Conservation (phyloP, 2,797 vertebrate genomes). For the Hipposideros larvatus region DNA sequence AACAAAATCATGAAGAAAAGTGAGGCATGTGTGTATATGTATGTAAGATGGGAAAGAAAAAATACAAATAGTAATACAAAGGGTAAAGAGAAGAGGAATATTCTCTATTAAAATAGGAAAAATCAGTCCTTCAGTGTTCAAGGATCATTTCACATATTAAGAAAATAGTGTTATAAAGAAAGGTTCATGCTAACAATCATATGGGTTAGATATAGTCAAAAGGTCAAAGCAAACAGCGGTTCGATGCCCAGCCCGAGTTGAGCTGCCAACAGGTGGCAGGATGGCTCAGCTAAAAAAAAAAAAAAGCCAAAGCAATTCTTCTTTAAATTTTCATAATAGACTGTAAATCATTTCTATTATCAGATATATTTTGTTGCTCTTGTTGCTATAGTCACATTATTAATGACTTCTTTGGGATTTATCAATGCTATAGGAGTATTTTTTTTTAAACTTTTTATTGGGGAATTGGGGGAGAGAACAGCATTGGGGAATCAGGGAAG, state of each 20-base stretch:
- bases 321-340: constrained; percentile 35
- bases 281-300: too few species aligned
- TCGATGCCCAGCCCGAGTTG: too few species aligned
- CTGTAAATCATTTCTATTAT: constrained; percentile 40
- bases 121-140: constrained; percentile 34
- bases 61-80: too few species aligned
- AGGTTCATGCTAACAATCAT: constrained; percentile 16
- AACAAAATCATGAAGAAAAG: constrained; percentile 9
- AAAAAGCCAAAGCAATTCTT: constrained; percentile 35
- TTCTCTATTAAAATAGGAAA: constrained; percentile 53
- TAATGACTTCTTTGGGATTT: constrained; percentile 40
- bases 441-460: too few species aligned
- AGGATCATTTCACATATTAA: constrained; percentile 44
- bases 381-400: constrained; percentile 28
- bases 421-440: neutral
- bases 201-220: constrained; percentile 37
- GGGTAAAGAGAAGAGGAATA: neutral
- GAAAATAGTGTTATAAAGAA: constrained; percentile 58
- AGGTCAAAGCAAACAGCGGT: neutral
- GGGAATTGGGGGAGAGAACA: too few species aligned
- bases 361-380: constrained; percentile 13
- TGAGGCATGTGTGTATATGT: neutral
- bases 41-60: neutral
- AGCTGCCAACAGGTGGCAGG: too few species aligned
- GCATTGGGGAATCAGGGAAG: too few species aligned